phyloP scores from a whole-genome alignment of 2,888 invertebrate genomes.

The Stegana nigrithorax region DNA sequence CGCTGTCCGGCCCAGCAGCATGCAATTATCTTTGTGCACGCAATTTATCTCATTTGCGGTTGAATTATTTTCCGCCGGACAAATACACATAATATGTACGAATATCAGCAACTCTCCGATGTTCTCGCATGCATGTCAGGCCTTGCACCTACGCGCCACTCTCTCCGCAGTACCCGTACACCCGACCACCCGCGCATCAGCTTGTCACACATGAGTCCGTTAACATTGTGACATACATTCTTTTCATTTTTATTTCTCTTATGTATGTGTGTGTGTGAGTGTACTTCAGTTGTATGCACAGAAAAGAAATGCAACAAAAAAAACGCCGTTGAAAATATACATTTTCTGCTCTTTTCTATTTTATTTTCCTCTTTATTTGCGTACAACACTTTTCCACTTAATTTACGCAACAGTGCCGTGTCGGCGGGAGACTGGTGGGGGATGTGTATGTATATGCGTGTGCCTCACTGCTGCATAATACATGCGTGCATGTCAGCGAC shows the following conservation, averaged over 20 bases:
- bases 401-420: constrained; percentile 42
- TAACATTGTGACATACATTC: constrained; percentile 4
- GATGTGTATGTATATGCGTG: neutral
- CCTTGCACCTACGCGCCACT: too few species aligned
- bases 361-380: neutral
- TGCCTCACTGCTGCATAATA: constrained; percentile 50
- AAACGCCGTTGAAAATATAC: neutral
- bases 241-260: constrained; percentile 12
- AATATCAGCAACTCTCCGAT: constrained; percentile 17
- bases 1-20: constrained; percentile 19
- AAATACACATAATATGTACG: constrained; percentile 44
- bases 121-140: too few species aligned
- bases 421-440: constrained; percentile 9
- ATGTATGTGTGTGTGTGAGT: constrained; percentile 21
- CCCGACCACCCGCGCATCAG: too few species aligned
- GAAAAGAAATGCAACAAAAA: neutral
- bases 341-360: constrained; percentile 10
- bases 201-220: constrained; percentile 5
- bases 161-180: too few species aligned
- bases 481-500: constrained; percentile 30
- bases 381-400: constrained; percentile 58
- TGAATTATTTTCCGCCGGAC: constrained; percentile 62
- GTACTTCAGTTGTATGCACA: neutral
- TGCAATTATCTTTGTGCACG: constrained; percentile 59
- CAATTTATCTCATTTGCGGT: constrained; percentile 66